Base-by-base conservation (phyloP, 2,797 vertebrate species). In the Platyrinchus mystaceus region DNA sequence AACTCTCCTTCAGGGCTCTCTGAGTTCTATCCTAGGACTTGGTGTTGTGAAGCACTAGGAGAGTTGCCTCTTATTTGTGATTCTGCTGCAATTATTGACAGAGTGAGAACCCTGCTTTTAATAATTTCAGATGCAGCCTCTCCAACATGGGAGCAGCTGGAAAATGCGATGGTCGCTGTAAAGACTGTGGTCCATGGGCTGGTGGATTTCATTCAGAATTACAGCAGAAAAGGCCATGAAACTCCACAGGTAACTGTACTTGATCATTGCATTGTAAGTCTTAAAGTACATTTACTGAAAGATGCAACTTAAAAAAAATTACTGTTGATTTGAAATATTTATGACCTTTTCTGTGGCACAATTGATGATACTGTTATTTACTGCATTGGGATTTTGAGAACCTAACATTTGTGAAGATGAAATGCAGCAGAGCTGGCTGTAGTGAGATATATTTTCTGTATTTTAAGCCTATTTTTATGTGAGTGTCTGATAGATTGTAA, bases 161-260 rank as follows among this genome's bases (percentile, higher is more conserved):
- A 99, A 95, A 98, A 98, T 60, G 99, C 99, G 47, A 99, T 99
- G 98, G 98, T 99, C 2, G 99, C 99, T 62, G 99, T 99, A 78
- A 99, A 99, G 97, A 97, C 99, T 60, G 99, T 99, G 79, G 99
- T 99, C 89, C 98, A 99, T 15, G 99, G 99, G 28, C 98, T 99
- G 66, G 99, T 99, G 94, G 99, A 99, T 94, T 99, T 99, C 97
- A 99, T 99, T 94, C 99, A 99, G 96, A 99, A 99, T 97, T 99
- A 99, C 87, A 99, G 99, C 95, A 99, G 99, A 95, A 99, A 99
- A 98, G 99, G 98, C 96, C 99, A 99, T 47, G 99, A 99, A 91
- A 96, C 98, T 84, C 99, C 99, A 73, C 99, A 99, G 98, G 99
- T 99, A 91, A 89, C 44, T 84, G 17, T 18, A 36, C 64, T 80